phyloP scores from a whole-genome alignment of 2,888 invertebrate genomes.

The Apodemia mormo region DNA sequence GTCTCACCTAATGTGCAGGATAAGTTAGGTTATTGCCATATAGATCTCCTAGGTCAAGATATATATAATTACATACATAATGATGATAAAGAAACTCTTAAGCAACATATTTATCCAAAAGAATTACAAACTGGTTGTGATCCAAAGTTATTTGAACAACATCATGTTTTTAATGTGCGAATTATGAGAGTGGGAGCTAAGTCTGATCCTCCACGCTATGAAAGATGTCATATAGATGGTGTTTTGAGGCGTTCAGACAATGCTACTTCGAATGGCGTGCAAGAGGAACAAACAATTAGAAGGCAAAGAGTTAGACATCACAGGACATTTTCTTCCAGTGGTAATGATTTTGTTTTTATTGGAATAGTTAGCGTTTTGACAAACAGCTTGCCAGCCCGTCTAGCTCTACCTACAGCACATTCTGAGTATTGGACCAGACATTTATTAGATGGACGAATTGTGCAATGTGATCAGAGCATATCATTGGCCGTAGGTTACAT shows the following conservation, averaged over 20 bases:
- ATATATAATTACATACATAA: constrained; percentile 91
- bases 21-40: constrained; percentile 90
- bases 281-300: constrained; percentile 75
- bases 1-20: constrained; percentile 92
- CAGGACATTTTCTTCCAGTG: constrained; percentile 77
- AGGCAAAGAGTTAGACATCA: constrained; percentile 78
- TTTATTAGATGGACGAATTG: constrained; percentile 92
- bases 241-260: constrained; percentile 81
- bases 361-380: constrained; percentile 87
- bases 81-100: constrained; percentile 90
- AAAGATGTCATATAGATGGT: constrained; percentile 86
- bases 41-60: constrained; percentile 94
- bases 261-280: constrained; percentile 76
- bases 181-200: constrained; percentile 86
- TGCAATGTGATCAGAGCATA: constrained; percentile 95
- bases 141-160: constrained; percentile 62
- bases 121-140: constrained; percentile 68
- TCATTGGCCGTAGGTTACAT: constrained; percentile 94
- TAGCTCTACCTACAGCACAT: constrained; percentile 84
- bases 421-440: constrained; percentile 96
- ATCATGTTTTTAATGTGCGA: constrained; percentile 81
- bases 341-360: constrained; percentile 85
- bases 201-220: constrained; percentile 87
- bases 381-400: constrained; percentile 78
- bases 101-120: constrained; percentile 84